phyloP scores from a whole-genome alignment of 2,888 invertebrate species.

The Pediacus dermestoides region DNA sequence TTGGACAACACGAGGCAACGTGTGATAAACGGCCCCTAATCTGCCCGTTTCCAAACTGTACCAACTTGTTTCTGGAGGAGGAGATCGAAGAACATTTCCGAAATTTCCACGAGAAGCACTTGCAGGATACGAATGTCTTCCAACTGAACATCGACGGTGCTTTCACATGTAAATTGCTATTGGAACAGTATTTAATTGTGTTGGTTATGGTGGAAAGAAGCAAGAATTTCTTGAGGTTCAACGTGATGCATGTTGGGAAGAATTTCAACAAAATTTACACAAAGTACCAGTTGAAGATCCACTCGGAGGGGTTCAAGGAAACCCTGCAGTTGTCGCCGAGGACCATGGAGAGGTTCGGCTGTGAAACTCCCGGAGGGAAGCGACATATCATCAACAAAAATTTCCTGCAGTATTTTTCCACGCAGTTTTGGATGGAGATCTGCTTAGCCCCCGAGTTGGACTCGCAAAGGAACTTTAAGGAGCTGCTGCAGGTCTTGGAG shows the following conservation, averaged over 20 bases:
- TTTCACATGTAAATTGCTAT: not conserved
- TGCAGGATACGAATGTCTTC: not conserved
- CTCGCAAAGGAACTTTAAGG: too few species aligned
- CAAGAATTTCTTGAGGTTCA: not conserved
- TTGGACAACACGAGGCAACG: not conserved
- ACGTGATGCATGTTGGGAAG: not conserved
- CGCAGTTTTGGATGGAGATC: not conserved
- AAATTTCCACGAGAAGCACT: not conserved
- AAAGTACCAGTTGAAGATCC: not conserved
- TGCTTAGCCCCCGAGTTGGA: not conserved
- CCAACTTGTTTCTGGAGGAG: not conserved
- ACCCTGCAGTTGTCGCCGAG: not conserved
- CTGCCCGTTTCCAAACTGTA: not conserved
- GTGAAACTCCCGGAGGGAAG: not conserved
- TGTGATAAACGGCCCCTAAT: constrained; percentile 2
- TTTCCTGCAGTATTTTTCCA: too few species aligned
- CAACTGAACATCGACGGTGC: not conserved
- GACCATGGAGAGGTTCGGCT: not conserved
- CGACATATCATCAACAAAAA: too few species aligned
- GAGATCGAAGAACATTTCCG: constrained; percentile 2
- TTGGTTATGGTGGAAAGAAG: not conserved
- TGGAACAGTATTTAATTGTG: not conserved
- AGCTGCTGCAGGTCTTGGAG: not conserved
- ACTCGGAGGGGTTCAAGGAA: not conserved
- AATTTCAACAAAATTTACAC: not conserved